A percentile compares a stretch with the other conserved stretches of the same genome.
phyloP scores from a whole-genome alignment of 2,888 invertebrate species.

The Lochmaea capreae region DNA sequence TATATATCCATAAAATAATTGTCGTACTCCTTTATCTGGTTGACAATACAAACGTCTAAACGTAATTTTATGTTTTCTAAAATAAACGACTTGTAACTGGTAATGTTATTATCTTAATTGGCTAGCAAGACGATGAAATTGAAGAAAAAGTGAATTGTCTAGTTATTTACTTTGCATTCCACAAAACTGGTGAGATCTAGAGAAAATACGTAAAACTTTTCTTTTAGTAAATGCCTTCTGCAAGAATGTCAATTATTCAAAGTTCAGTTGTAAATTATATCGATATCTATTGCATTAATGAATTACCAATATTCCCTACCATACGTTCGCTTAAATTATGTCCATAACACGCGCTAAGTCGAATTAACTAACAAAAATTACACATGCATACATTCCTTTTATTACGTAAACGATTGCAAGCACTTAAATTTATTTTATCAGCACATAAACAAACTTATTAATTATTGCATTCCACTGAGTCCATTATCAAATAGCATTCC shows the following conservation, averaged over 20 bases:
- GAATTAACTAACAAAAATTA: too few relatives aligned
- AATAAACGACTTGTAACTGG: neutral
- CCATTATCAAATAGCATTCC: neutral
- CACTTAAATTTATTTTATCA: too few relatives aligned
- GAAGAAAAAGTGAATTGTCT: conserved; percentile 3
- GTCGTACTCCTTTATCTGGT: neutral
- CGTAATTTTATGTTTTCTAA: neutral
- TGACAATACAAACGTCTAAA: neutral
- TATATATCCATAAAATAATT: neutral
- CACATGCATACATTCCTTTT: too few relatives aligned
- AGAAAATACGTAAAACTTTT: neutral
- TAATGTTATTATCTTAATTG: conserved; percentile 3
- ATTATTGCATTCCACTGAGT: too few relatives aligned
- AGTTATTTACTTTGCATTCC: neutral
- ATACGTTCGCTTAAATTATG: too few relatives aligned
- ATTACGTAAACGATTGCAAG: too few relatives aligned
- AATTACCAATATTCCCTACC: too few relatives aligned
- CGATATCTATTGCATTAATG: neutral
- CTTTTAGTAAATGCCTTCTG: neutral
- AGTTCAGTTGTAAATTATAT: neutral
- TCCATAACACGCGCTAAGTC: too few relatives aligned
- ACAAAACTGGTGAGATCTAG: neutral
- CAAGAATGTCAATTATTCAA: neutral
- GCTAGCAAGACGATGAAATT: neutral
- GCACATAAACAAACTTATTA: too few relatives aligned